Conservation (phyloP, 1,140 invertebrate species). For the Eulimnadia texana region DNA sequence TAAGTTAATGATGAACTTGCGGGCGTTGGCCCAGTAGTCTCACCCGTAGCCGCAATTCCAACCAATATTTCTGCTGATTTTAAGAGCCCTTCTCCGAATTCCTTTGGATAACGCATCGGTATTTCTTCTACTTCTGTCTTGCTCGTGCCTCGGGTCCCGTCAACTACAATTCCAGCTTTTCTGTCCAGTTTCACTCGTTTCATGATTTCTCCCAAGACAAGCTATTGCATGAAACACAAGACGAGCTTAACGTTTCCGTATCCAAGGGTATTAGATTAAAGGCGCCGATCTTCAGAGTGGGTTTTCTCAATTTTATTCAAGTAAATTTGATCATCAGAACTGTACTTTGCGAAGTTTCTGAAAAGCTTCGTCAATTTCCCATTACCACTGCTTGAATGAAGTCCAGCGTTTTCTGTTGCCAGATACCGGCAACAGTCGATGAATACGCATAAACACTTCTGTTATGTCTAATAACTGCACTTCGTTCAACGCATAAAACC, state of each 20-base stretch:
- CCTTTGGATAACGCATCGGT: not conserved
- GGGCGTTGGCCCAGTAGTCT: too few species aligned
- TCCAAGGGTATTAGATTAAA: not conserved
- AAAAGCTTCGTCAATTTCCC: not conserved
- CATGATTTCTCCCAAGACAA: not conserved
- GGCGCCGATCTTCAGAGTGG: not conserved
- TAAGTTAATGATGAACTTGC: not conserved
- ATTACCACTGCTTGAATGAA: not conserved
- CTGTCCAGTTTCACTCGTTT: not conserved
- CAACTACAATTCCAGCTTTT: not conserved
- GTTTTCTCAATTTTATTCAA: not conserved
- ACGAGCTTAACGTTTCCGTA: not conserved
- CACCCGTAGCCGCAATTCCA: too few species aligned
- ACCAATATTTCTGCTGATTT: too few species aligned
- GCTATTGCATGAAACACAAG: not conserved
- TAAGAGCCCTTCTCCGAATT: not conserved
- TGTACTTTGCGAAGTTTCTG: not conserved
- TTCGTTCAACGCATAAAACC: not conserved
- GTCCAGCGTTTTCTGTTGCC: not conserved
- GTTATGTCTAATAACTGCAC: not conserved
- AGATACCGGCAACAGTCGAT: not conserved
- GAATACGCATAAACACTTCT: not conserved
- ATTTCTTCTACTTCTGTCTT: not conserved
- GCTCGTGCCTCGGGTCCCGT: not conserved
- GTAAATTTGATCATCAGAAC: not conserved